Evolutionary conservation across 2,797 vertebrate genomes (phyloP).

Genomic region (Rhinella marina): DNA sequence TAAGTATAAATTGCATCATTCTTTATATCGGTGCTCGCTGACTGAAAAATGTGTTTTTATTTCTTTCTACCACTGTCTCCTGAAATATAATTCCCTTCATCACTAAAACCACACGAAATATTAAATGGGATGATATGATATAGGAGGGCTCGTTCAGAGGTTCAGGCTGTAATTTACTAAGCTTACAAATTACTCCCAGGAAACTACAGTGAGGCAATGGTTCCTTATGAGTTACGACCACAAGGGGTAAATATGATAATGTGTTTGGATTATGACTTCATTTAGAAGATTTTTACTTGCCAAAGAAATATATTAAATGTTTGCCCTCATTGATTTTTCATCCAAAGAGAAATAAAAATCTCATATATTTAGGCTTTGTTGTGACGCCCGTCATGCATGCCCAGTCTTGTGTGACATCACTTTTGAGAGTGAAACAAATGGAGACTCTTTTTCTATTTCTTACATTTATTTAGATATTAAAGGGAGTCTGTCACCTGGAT

Average conservation of each 20-base stretch:
- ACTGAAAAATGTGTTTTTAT: neutral
- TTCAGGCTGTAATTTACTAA: neutral
- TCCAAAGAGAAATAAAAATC: neutral
- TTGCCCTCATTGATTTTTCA: neutral
- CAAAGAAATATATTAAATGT: neutral
- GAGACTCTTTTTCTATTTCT: too few species aligned
- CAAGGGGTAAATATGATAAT: neutral
- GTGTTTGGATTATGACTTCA: neutral
- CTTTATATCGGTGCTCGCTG: too few species aligned
- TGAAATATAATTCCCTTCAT: neutral
- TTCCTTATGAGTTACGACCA: neutral
- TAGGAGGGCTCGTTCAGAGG: neutral
- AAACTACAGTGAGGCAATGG: neutral
- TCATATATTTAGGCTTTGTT: neutral
- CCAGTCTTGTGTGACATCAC: neutral
- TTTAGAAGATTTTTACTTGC: neutral
- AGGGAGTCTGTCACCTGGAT: too few species aligned
- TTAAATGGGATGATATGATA: neutral
- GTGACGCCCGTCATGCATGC: neutral
- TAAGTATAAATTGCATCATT: slow-evolving; percentile 73
- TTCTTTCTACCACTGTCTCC: too few species aligned
- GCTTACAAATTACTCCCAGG: neutral
- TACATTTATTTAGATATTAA: too few species aligned
- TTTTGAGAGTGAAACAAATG: neutral
- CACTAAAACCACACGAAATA: neutral